Conservation (phyloP, 2,113 vertebrate species). For the Mugil cephalus region DNA sequence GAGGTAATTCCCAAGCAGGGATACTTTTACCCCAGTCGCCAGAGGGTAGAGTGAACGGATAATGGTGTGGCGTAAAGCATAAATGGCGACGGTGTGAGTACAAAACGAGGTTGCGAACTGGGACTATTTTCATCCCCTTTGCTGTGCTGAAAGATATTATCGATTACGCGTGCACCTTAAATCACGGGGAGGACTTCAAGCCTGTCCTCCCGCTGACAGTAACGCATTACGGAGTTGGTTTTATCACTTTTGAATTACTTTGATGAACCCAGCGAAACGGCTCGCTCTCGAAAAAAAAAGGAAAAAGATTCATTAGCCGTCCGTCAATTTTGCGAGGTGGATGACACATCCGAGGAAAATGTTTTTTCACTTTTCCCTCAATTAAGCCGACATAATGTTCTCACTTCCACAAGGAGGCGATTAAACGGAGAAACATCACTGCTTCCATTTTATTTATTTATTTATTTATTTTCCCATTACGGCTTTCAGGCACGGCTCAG, state of each 20-base stretch:
- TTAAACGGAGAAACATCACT: conserved; percentile 45
- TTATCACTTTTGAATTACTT: conserved; percentile 71
- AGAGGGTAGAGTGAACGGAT: not conserved
- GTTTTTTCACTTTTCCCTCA: conserved; percentile 65
- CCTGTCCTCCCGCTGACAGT: conserved; percentile 47
- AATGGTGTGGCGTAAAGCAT: conserved; percentile 3
- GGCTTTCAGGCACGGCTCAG: conserved; percentile 30
- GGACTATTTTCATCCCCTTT: conserved; percentile 3
- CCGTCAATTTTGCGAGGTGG: conserved; percentile 68
- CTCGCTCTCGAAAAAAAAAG: no score
- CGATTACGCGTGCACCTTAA: conserved; percentile 46
- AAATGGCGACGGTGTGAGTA: not conserved
- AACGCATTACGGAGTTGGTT: conserved; percentile 57
- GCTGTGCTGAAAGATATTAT: conserved; percentile 24
- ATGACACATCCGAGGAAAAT: conserved; percentile 52
- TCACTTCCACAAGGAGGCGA: conserved; percentile 41
- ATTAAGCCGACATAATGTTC: conserved; percentile 63
- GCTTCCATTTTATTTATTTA: conserved; percentile 14
- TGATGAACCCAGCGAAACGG: conserved; percentile 62
- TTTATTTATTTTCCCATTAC: not conserved
- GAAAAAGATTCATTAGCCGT: conserved; percentile 61
- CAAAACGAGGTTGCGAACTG: not conserved
- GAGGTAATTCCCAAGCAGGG: not conserved
- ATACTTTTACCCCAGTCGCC: not conserved
- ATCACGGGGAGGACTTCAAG: conserved; percentile 47